These are phyloP conservation scores for Axinella damicornis DNA, from an alignment of 37 sponge, comb jelly and placozoan species.

Conservation along the genomic window DNA sequence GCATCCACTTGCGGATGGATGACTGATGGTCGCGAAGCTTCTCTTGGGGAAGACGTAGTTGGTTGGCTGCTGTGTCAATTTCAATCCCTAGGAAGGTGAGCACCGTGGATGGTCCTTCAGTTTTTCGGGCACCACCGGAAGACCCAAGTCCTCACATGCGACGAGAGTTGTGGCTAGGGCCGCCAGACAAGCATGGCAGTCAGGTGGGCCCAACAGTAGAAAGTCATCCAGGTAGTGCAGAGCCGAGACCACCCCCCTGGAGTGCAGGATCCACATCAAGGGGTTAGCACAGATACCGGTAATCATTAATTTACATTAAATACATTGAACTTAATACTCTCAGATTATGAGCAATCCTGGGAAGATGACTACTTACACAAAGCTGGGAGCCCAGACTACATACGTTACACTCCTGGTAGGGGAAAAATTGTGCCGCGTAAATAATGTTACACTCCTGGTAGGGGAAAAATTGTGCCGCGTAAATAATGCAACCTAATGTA, in stretches of 20 bases:
- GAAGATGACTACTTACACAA: too few relatives aligned
- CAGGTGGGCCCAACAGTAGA: constrained; percentile 10
- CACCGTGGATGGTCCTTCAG: not conserved
- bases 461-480: too few relatives aligned
- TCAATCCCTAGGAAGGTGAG: constrained; percentile 36
- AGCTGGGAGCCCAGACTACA: too few relatives aligned
- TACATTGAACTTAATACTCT: too few relatives aligned
- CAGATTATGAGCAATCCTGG: too few relatives aligned
- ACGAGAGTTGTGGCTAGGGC: not conserved
- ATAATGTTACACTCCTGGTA: too few relatives aligned
- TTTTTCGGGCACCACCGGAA: constrained; percentile 20
- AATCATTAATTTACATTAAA: too few relatives aligned
- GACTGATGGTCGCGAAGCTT: not conserved
- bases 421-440: too few relatives aligned
- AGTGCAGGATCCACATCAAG: not conserved
- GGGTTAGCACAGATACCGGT: not conserved
- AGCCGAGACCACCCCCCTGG: not conserved
- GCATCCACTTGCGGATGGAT: not conserved
- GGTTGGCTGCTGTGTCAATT: not conserved
- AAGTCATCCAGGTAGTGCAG: constrained; percentile 28
- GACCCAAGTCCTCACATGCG: not conserved
- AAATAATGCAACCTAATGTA: too few relatives aligned
- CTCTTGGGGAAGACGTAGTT: constrained; percentile 6
- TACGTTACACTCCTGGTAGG: too few relatives aligned
- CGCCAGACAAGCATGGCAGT: not conserved